Evolutionary conservation across 2,113 vertebrate genomes (phyloP).

Genomic region (Neogale vison): DNA sequence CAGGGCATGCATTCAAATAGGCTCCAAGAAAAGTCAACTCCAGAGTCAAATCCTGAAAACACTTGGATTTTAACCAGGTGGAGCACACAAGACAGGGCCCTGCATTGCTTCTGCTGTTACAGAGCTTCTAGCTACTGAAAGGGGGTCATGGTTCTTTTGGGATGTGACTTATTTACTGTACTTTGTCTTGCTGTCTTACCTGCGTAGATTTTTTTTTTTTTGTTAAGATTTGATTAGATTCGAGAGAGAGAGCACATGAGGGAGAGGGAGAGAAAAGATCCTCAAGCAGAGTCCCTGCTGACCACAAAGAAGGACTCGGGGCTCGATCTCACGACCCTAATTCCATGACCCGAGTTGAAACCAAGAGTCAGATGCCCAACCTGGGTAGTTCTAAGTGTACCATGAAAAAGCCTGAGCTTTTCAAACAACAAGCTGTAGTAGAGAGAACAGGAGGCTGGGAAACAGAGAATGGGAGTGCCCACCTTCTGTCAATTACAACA

Average conservation of each 20-base stretch:
- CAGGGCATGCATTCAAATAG: too few species aligned
- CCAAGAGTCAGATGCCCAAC: background rate
- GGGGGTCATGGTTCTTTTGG: background rate
- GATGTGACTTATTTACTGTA: background rate
- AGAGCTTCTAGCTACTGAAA: too few species aligned
- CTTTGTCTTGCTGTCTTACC: too few species aligned
- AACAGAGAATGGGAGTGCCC: background rate
- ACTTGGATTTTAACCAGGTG: background rate
- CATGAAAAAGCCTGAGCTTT: background rate
- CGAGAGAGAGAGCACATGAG: background rate
- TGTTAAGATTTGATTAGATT: background rate
- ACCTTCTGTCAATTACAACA: background rate
- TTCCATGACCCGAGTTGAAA: background rate
- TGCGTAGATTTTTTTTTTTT: too few species aligned
- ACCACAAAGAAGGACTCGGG: fast-evolving
- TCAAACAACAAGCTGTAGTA: background rate
- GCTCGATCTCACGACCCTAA: background rate
- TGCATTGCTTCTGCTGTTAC: fast-evolving
- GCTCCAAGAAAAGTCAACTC: background rate
- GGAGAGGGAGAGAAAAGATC: background rate
- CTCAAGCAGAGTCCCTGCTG: background rate
- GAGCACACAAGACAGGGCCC: fast-evolving
- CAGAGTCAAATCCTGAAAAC: background rate
- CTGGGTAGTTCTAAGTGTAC: background rate
- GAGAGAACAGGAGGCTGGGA: background rate